Conservation (phyloP, 2,888 invertebrate genomes). For the Acanthosepion pharaonis region DNA sequence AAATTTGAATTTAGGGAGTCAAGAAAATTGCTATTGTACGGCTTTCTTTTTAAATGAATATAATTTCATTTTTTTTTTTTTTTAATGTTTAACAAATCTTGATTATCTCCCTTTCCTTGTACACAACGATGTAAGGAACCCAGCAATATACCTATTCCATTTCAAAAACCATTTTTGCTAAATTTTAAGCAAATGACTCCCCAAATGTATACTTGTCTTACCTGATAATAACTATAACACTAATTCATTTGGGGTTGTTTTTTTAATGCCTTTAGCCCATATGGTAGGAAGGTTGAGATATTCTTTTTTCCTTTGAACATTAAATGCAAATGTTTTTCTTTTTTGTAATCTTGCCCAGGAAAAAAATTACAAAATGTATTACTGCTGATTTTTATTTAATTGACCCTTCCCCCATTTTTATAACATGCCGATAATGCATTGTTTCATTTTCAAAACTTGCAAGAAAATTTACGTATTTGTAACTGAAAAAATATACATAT, state of each 20-base stretch:
- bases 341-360: background rate
- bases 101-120: background rate
- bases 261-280: background rate
- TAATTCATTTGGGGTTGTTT: background rate
- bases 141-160: background rate
- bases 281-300: background rate
- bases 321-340: background rate
- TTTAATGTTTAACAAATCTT: background rate
- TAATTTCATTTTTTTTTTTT: background rate
- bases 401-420: background rate
- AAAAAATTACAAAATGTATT: background rate
- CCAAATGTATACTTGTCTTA: background rate
- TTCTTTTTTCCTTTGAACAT: background rate
- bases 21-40: background rate
- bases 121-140: background rate
- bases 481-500: background rate
- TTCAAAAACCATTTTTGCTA: background rate
- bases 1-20: too few species aligned
- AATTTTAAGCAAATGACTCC: background rate
- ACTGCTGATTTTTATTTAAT: background rate
- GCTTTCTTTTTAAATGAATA: background rate
- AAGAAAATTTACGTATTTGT: background rate
- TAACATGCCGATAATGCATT: background rate
- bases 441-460: constrained; percentile 4
- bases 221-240: background rate